Conservation (phyloP, 2,113 vertebrate genomes). For the Sminthopsis crassicaudata region DNA sequence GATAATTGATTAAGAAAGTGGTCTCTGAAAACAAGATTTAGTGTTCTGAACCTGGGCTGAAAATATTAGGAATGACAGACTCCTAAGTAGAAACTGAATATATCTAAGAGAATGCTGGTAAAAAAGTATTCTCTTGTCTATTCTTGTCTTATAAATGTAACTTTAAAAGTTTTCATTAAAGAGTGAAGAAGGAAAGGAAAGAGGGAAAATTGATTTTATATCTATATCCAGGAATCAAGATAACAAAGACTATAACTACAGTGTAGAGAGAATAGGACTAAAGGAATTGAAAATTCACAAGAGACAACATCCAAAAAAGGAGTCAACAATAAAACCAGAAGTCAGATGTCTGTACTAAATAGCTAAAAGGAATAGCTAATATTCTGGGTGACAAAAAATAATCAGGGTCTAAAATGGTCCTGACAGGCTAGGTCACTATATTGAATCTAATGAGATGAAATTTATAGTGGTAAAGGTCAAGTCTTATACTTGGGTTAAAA, state of each 20-base stretch:
- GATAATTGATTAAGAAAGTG: background rate
- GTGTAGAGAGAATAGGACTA: background rate
- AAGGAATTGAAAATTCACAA: background rate
- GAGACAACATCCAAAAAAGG: background rate
- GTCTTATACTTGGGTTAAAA: background rate
- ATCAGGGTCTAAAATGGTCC: background rate
- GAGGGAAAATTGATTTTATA: background rate
- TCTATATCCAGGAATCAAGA: background rate
- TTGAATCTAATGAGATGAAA: background rate
- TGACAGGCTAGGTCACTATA: background rate
- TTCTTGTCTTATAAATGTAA: background rate
- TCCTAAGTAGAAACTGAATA: background rate
- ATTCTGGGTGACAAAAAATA: background rate
- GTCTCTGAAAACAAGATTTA: background rate
- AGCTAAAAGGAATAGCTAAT: background rate
- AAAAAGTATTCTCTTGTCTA: background rate
- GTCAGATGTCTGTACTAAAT: background rate
- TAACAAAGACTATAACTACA: background rate
- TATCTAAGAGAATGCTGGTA: background rate
- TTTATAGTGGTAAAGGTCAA: background rate
- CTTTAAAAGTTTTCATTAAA: background rate
- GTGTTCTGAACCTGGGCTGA: background rate
- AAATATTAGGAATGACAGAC: background rate
- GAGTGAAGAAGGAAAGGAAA: background rate
- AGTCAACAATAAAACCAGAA: background rate